A percentile compares a stretch with the other conserved stretches of the same genome.
These are phyloP conservation scores for Sesamia inferens DNA, from an alignment of 2,888 invertebrate genomes.

Conservation along the genomic window DNA sequence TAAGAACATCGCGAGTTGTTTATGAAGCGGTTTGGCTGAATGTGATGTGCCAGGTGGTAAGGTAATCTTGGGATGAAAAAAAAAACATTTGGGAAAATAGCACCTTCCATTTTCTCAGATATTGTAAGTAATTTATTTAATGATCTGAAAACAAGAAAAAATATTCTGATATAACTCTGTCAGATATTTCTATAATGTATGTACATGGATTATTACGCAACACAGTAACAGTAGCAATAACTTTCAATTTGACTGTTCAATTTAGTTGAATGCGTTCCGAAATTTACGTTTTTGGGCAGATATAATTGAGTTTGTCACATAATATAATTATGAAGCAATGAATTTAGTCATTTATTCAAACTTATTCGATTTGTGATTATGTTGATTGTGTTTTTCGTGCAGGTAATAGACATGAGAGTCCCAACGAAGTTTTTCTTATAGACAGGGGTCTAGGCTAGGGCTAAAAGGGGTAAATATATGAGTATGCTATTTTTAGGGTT, in stretches of 20 bases:
- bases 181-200: background rate
- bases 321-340: background rate
- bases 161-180: background rate
- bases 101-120: constrained; percentile 5
- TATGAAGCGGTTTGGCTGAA: constrained; percentile 60
- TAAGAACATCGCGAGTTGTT: constrained; percentile 64
- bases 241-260: background rate
- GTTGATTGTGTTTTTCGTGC: too few relatives aligned
- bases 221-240: background rate
- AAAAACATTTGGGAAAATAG: constrained; percentile 29
- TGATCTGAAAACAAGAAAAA: background rate
- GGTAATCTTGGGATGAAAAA: constrained; percentile 45
- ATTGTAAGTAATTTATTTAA: constrained; percentile 18
- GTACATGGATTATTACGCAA: background rate
- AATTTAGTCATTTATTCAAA: background rate
- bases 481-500: too few relatives aligned
- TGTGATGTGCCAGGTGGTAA: constrained; percentile 50
- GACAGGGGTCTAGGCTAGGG: too few relatives aligned
- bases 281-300: background rate
- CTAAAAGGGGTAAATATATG: too few relatives aligned
- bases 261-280: background rate
- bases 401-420: too few relatives aligned
- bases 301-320: background rate
- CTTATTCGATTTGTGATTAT: too few relatives aligned
- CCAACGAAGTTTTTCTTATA: too few relatives aligned